Evolutionary conservation across 2,888 invertebrate genomes (phyloP), one percentile per base, ranked within the genome.

Genomic region (Erebia palarica): DNA sequence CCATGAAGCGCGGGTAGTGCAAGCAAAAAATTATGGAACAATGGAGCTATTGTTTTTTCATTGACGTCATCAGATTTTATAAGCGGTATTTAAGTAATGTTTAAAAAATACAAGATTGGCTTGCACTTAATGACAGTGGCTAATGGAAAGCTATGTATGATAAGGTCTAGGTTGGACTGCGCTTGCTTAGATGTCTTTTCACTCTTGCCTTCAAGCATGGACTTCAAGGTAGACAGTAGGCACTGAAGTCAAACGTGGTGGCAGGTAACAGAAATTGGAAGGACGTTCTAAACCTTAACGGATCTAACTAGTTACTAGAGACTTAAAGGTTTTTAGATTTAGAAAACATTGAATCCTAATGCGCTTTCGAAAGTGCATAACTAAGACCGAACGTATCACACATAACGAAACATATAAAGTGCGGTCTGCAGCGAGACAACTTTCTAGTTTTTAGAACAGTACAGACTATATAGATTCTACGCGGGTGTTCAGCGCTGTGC

Each of bases 381-480:
- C 53, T 11, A 55, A 11, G 18, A 10, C 13, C 36, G 42, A 58
- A 57, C 13, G 3, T 36, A 49, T 14, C 51, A 57, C n/a, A 70
- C 42, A 68, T 21, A 65, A 68, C 65, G 60, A 69, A 59, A 70
- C 59, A 68, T 49, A 47, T 68, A 70, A 67, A 67, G 65, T 44
- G 47, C 36, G 51, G 55, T 27, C 59, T 68, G 61, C 63, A 73
- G 18, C 42, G 64, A 55, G 57, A 58, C 21, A 72, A 73, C 73
- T 75, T 75, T 75, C 75, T 75, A 71, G 71, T 75, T 75, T 75
- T 71, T 69, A 73, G 71, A 75, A 71, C 69, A 69, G 73, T 69
- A 60, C 60, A 55, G 68, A 63, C 11, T 13, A 47, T 13, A 13
- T 51, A 59, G 69, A 68, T 67, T 68, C 63, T 44, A 74, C 72